A percentile compares a stretch with the other conserved stretches of the same genome.
These are phyloP conservation scores for Tethea ocularis DNA, from an alignment of 2,888 invertebrate species.

Conservation along the genomic window DNA sequence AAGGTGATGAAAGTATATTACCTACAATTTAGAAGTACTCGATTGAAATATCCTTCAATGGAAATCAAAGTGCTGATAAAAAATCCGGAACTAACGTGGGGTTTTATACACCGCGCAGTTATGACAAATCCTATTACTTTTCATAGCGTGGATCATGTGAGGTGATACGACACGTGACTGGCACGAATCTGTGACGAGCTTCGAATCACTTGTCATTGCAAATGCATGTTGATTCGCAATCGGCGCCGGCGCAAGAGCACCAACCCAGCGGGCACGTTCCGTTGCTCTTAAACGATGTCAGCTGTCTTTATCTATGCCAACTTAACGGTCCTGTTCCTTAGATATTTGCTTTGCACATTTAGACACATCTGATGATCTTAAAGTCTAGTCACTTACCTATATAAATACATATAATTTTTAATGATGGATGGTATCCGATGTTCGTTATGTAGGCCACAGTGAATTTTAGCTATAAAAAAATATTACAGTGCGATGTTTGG, in stretches of 20 bases:
- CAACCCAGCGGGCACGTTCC: conserved; percentile 36
- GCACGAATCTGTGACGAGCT: not conserved
- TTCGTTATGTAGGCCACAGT: not conserved
- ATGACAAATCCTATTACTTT: conserved; percentile 5
- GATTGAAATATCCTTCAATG: not conserved
- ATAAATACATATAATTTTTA: conserved; percentile 30
- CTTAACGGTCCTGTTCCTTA: conserved; percentile 62
- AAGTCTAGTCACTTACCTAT: conserved; percentile 14
- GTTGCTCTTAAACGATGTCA: conserved; percentile 62
- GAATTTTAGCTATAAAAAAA: not conserved
- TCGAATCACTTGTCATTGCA: conserved; percentile 7
- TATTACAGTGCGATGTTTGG: not conserved
- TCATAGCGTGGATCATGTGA: conserved; percentile 2
- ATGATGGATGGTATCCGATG: conserved; percentile 16
- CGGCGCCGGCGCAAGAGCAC: conserved; percentile 4
- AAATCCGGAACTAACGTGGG: not conserved
- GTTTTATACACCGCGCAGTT: not conserved
- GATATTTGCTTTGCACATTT: conserved; percentile 60
- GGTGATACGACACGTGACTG: conserved; percentile 13
- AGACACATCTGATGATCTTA: conserved; percentile 40
- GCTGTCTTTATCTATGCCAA: conserved; percentile 62
- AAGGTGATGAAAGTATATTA: not conserved
- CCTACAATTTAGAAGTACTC: not conserved
- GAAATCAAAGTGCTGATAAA: not conserved
- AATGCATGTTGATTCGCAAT: conserved; percentile 5